These are phyloP conservation scores for Nebria ingens DNA, from an alignment of 1,140 invertebrate genomes.

Conservation along the genomic window DNA sequence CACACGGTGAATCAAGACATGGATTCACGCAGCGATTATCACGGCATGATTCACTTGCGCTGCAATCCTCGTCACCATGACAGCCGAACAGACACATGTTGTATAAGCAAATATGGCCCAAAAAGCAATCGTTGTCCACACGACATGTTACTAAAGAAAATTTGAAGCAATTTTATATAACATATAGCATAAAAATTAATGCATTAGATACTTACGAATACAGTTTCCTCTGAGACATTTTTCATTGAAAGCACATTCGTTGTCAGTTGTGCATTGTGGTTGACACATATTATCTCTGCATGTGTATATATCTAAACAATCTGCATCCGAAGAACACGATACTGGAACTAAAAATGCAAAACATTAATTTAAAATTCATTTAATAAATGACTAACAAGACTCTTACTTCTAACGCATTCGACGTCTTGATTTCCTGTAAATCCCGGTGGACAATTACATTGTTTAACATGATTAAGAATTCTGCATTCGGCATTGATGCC, in stretches of 20 bases:
- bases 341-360: constrained; percentile 53
- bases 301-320: constrained; percentile 53
- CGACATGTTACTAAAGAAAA: constrained; percentile 64
- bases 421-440: constrained; percentile 77
- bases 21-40: constrained; percentile 72
- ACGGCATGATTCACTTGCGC: constrained; percentile 66
- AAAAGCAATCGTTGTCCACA: constrained; percentile 82
- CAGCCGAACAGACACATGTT: constrained; percentile 81
- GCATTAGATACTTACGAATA: constrained; percentile 66
- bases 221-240: constrained; percentile 74
- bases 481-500: constrained; percentile 81
- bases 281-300: constrained; percentile 72
- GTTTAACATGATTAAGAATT: constrained; percentile 62
- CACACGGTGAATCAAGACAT: constrained; percentile 65
- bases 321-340: constrained; percentile 55
- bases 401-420: constrained; percentile 73
- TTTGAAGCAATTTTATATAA: constrained; percentile 13
- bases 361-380: constrained; percentile 7
- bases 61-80: constrained; percentile 76
- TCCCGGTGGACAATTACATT: constrained; percentile 70
- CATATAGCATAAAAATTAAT: not conserved
- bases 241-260: constrained; percentile 82
- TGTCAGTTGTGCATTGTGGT: constrained; percentile 61
- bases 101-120: constrained; percentile 77
- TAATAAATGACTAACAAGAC: constrained; percentile 9